phyloP scores from a whole-genome alignment of 2,888 invertebrate genomes.

The Eristalis intricaria region DNA sequence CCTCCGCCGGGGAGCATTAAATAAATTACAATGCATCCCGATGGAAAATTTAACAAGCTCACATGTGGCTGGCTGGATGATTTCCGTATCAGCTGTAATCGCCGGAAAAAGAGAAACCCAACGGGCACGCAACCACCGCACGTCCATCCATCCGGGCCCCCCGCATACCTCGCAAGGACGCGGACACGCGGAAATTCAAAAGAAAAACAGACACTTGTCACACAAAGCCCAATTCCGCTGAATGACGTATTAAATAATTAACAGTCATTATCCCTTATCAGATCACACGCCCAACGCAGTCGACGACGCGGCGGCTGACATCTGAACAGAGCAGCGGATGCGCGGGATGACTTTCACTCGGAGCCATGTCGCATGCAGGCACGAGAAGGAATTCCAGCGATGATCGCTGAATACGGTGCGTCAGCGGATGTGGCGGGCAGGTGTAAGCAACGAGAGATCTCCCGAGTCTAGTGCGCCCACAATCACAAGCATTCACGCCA shows the following conservation, averaged over 20 bases:
- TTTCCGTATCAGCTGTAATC: constrained; percentile 33
- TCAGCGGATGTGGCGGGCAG: background rate
- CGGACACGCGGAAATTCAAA: background rate
- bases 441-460: background rate
- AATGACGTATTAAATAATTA: constrained; percentile 66
- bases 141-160: background rate
- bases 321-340: constrained; percentile 10
- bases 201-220: constrained; percentile 28
- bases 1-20: constrained; percentile 2
- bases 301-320: constrained; percentile 6
- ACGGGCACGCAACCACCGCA: background rate
- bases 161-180: background rate
- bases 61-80: constrained; percentile 34
- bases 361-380: constrained; percentile 39
- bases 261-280: constrained; percentile 47
- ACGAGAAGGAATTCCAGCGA: constrained; percentile 30
- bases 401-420: background rate
- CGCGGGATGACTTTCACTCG: background rate
- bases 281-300: background rate
- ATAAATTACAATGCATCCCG: constrained; percentile 51
- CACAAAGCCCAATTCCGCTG: constrained; percentile 34
- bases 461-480: constrained; percentile 36
- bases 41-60: constrained; percentile 49
- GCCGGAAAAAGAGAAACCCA: background rate
- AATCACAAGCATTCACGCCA: constrained; percentile 31